Percentiles rank a stretch among this genome's conserved stretches.
These are phyloP conservation scores for Castor canadensis DNA, from an alignment of 2,113 vertebrate genomes.

Conservation along the genomic window DNA sequence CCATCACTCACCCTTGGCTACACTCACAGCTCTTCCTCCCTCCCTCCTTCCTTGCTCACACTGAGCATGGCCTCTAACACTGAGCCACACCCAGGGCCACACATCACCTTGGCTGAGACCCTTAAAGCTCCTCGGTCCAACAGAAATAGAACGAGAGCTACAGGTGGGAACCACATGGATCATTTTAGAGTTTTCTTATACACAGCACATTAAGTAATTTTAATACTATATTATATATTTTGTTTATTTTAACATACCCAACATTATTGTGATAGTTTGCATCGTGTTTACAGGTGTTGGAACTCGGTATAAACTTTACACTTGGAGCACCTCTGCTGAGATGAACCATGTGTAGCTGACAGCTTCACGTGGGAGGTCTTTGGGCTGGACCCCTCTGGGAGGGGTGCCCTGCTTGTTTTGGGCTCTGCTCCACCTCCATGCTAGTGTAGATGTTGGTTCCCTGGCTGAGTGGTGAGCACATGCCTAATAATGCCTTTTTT, in stretches of 20 bases:
- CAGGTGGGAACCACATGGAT: not conserved
- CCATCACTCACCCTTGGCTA: not conserved
- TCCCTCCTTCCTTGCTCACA: not conserved
- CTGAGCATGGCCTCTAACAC: not conserved
- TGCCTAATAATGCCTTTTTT: not conserved
- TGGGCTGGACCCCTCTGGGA: not conserved
- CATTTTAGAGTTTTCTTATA: not conserved
- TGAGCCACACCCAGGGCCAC: not conserved
- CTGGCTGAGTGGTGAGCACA: not conserved
- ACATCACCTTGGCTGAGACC: not conserved
- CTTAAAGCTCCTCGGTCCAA: not conserved
- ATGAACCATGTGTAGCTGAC: not conserved
- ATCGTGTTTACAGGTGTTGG: not conserved
- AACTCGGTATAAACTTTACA: not conserved
- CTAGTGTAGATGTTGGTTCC: not conserved
- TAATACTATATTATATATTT: not conserved
- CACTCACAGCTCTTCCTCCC: not conserved
- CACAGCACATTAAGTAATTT: not conserved
- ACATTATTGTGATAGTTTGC: not conserved
- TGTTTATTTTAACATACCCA: not conserved
- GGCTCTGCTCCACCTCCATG: not conserved
- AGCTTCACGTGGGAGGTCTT: not conserved
- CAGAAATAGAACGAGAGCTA: not conserved
- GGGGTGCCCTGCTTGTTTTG: fast-evolving
- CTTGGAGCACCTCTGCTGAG: not conserved